Evolutionary conservation across 2,888 invertebrate species (phyloP).

Genomic region (Penaeus monodon): DNA sequence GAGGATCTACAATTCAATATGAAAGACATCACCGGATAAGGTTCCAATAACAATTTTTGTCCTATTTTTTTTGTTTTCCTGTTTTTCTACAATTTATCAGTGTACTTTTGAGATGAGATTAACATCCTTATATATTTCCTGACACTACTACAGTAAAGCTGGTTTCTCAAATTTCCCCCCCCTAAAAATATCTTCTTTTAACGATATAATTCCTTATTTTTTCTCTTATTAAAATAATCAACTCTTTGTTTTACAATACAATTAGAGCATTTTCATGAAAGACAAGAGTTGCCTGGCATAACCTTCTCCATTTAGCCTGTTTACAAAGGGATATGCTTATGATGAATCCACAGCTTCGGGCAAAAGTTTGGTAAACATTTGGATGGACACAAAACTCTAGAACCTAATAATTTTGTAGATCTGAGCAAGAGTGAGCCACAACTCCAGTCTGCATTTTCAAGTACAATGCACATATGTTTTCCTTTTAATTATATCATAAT

Average conservation of each 20-base stretch:
- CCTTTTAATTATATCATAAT: not conserved
- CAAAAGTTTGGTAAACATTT: conserved; percentile 8
- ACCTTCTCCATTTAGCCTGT: conserved; percentile 1
- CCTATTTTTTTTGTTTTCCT: not conserved
- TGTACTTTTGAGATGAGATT: conserved; percentile 3
- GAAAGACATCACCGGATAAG: conserved; percentile 52
- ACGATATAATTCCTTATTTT: not conserved
- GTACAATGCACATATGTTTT: conserved; percentile 6
- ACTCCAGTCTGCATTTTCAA: conserved; percentile 3
- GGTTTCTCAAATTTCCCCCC: conserved; percentile 31
- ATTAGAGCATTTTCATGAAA: conserved; percentile 6
- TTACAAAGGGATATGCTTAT: conserved; percentile 17
- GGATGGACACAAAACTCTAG: conserved; percentile 36
- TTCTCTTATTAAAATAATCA: conserved; percentile 13
- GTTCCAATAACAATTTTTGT: conserved; percentile 15
- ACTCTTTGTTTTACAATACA: conserved; percentile 6
- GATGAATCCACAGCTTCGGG: conserved; percentile 2
- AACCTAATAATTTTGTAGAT: conserved; percentile 22
- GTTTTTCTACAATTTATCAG: not conserved
- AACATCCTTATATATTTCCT: conserved; percentile 18
- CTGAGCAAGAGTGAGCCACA: conserved; percentile 46
- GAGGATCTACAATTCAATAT: conserved; percentile 38
- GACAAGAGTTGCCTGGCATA: conserved; percentile 10
- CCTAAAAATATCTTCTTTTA: conserved; percentile 36
- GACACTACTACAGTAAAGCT: conserved; percentile 30